Evolutionary conservation across 2,888 invertebrate genomes (phyloP).

Genomic region (Axea sp.): DNA sequence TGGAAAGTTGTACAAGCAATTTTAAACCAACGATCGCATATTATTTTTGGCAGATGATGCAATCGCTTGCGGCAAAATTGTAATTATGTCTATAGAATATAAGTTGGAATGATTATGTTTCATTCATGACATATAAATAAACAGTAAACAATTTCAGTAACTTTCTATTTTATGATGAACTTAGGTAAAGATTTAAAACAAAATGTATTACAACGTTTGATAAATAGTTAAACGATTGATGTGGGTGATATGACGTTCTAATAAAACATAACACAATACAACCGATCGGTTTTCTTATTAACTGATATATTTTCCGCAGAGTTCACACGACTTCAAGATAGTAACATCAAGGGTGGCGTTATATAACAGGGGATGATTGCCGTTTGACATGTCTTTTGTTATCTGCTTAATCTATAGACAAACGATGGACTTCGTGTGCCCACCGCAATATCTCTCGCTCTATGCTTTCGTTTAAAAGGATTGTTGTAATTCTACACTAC

Average conservation of each 20-base stretch:
- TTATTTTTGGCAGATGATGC: no score
- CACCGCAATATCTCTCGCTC: constrained; percentile 19
- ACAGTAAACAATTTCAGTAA: no score
- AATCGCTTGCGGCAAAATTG: no score
- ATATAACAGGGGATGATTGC: constrained; percentile 77
- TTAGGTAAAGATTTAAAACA: no score
- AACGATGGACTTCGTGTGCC: constrained; percentile 20
- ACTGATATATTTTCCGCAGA: constrained; percentile 69
- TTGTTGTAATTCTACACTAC: constrained; percentile 25
- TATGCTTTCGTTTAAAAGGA: constrained; percentile 15
- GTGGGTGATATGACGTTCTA: constrained; percentile 77
- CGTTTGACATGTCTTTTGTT: constrained; percentile 74
- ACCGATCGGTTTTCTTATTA: constrained; percentile 73
- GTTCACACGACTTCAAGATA: constrained; percentile 74
- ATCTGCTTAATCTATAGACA: constrained; percentile 70
- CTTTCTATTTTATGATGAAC: no score
- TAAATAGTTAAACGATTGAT: constrained; percentile 68
- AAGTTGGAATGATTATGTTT: no score
- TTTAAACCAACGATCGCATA: no score
- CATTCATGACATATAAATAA: no score
- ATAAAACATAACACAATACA: constrained; percentile 75
- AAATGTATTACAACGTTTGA: constrained; percentile 66
- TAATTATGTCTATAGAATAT: no score
- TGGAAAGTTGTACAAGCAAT: no score
- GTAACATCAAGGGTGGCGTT: constrained; percentile 68